Evolutionary conservation across 2,113 vertebrate species (phyloP), one percentile per base, ranked within the genome.

Genomic region (Petromus typicus): DNA sequence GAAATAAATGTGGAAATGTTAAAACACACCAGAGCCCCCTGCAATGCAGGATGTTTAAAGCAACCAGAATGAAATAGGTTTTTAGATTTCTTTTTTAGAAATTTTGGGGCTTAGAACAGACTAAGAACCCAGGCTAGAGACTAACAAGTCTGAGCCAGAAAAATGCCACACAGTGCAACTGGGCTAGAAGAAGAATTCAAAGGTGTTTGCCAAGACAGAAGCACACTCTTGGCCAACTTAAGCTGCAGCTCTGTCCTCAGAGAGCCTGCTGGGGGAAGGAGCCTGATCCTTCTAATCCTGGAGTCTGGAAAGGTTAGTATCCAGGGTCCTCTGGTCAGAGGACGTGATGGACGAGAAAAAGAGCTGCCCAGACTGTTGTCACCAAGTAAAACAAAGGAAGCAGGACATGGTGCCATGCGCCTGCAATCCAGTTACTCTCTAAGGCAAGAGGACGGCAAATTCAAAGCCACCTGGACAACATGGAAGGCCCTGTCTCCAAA

Each of bases 31-130:
- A 80, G 18, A 14, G 37, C 30, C 57, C 30, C 86, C 27, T 82
- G 43, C 79, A 37, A 92, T 23, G 40, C 0, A 59, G 11, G 73
- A 40, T 17, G 2, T 57, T 81, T 78, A 57, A 43, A 45, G 5
- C 43, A 91, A 84, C 6, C 34, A 37, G 20, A 83, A n/a, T 37
- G 25, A 79, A 90, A 75, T 25, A 67, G 40, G 43, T 45, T 92
- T 95, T 51, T 37, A 40, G 64, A 84, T 88, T 57, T 89, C 27
- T 63, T 93, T 91, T 63, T 82, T 88, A n/a, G 16, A 73, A 71
- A 23, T 57, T 64, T 76, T 82, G 90, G 48, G 63, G 61, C 69
- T 79, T 51, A 69, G 83, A 83, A 22, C 54, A 92, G 40, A 25
- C 45, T 86, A 18, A 91, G 34, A 89, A 94, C 67, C 9, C 32